Percentiles rank a stretch among this genome's conserved stretches.
These are phyloP conservation scores for Styela plicata DNA, from an alignment of 23 tunicate species.

Conservation along the genomic window DNA sequence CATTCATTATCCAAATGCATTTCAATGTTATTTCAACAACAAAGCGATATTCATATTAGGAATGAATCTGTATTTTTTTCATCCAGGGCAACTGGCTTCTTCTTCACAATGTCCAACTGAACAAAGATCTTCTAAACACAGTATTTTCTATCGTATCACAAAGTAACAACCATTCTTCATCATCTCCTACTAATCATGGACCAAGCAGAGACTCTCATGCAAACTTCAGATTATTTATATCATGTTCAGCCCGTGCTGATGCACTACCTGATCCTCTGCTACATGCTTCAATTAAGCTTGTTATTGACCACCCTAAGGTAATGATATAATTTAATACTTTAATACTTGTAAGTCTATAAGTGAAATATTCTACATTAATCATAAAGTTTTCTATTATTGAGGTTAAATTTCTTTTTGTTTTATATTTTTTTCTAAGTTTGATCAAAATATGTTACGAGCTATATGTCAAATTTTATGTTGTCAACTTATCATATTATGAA, in stretches of 20 bases:
- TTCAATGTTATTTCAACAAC: too few species aligned
- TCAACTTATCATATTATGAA: too few species aligned
- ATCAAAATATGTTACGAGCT: too few species aligned
- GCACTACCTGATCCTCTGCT: constrained; percentile 55
- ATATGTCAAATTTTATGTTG: too few species aligned
- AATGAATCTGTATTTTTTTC: too few species aligned
- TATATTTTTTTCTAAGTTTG: too few species aligned
- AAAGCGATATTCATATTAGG: too few species aligned
- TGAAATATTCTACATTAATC: not conserved
- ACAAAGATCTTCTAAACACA: constrained; percentile 43
- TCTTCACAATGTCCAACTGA: constrained; percentile 59
- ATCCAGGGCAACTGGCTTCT: constrained; percentile 67
- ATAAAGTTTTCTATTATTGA: not conserved
- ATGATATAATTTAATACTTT: too few species aligned
- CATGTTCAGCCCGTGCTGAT: constrained; percentile 45
- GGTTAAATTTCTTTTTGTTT: not conserved
- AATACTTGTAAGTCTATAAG: not conserved
- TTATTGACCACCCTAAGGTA: constrained; percentile 75
- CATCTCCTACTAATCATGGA: not conserved
- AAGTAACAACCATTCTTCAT: not conserved
- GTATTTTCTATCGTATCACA: constrained; percentile 48
- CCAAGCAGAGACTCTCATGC: constrained; percentile 10
- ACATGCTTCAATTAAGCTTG: constrained; percentile 61
- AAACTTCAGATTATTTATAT: constrained; percentile 48
- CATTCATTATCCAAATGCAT: too few species aligned